These are phyloP conservation scores for Channa argus DNA, from an alignment of 2,113 vertebrate genomes.

Conservation along the genomic window DNA sequence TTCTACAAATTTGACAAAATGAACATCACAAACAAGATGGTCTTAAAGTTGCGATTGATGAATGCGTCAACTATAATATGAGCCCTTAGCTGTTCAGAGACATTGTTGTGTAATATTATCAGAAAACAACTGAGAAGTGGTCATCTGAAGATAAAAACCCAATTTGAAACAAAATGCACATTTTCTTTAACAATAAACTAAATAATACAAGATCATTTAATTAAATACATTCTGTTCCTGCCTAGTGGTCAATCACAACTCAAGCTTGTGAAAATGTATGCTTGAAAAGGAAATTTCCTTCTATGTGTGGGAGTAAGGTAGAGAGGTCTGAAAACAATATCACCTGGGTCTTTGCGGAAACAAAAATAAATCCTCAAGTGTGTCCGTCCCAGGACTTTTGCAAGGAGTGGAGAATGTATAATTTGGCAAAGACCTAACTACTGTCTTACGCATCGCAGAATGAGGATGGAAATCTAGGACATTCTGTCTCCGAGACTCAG, in stretches of 20 bases:
- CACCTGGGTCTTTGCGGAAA: not conserved
- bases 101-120: not conserved
- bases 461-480: too few relatives aligned
- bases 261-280: not conserved
- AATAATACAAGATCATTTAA: not conserved
- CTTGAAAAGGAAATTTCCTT: slow-evolving; percentile 3
- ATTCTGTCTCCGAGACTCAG: not conserved
- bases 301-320: not conserved
- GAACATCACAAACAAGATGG: too few relatives aligned
- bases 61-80: too few relatives aligned
- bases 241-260: slow-evolving; percentile 4
- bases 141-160: slow-evolving; percentile 2
- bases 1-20: too few relatives aligned
- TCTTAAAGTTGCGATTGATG: too few relatives aligned
- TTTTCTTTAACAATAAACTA: not conserved
- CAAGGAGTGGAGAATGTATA: too few relatives aligned
- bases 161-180: not conserved
- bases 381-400: too few relatives aligned
- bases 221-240: not conserved
- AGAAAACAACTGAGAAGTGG: not conserved
- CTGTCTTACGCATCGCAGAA: not conserved
- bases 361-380: too few relatives aligned
- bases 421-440: not conserved
- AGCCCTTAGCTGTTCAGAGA: too few relatives aligned
- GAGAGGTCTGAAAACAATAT: not conserved